Base-by-base conservation (phyloP, 2,113 vertebrate genomes). In the Salvelinus sp. region DNA sequence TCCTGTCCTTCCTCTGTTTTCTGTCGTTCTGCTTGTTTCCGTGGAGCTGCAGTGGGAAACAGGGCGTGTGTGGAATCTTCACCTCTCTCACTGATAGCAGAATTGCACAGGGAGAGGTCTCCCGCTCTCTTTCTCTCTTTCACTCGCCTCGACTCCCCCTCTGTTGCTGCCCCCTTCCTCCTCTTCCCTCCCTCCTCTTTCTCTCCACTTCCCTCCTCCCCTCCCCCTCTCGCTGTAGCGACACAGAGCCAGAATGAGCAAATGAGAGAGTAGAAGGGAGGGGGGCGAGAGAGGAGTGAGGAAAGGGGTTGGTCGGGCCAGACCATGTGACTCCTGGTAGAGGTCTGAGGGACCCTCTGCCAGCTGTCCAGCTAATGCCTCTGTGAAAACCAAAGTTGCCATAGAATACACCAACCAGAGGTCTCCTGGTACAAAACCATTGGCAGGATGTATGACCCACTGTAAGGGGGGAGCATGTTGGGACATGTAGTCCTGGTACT, bases 321-420 rank as follows among this genome's bases (percentile, higher is more conserved):
- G 33, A 60, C 50, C 91, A 89, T n/a, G 90, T 90, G 89, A 90
- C 84, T 64, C 74, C 78, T 30, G 68, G 73, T 78, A 47, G 70
- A 77, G 70, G 64, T 67, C 73, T 54, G 44, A 72, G 80, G 77
- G 82, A 89, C 83, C 88, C 87, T 86, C 88, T 78, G 77, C 88
- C 90, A 92, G 91, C 92, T 93, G 91, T 91, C 90, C 89, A 81
- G 86, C 87, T 91, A 89, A 85, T 85, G 88, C 91, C 82, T 88
- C 85, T 83, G 82, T 83, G 77, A 88, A 92, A 92, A 92, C 82
- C 91, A 90, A 87, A 86, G 92, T 93, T 91, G 88, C 91, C 82
- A 91, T 85, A 90, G 82, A 79, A 77, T 82, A 27, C 83, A 79
- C 83, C 84, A 86, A 84, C 85, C 86, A 81, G 82, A 80, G 76